Evolutionary conservation across 2,797 vertebrate genomes (phyloP), one percentile per base, ranked within the genome.

Genomic region (Crocodylus rhombifer): DNA sequence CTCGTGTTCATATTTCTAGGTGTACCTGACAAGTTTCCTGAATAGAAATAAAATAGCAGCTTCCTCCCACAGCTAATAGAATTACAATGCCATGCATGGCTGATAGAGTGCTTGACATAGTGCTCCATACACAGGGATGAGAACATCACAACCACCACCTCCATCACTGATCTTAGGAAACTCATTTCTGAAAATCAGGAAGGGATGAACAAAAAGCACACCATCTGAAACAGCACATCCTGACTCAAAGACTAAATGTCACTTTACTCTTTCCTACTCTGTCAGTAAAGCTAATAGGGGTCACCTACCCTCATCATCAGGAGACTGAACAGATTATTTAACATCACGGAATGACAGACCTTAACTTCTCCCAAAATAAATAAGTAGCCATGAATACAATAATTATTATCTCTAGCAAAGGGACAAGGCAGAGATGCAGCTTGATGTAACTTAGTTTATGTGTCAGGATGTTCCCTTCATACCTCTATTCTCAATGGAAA

Each of bases 351-450:
- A 67, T 55, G 67, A 28, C 56, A 91, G 65, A 93, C 82, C 91
- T 95, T 79, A 91, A 92, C 63, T 94, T 91, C 88, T 56, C 83
- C 23, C 51, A 60, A 90, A 90, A 80, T 28, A 65, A 82, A 92
- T 83, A 88, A 77, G 42, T 51, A 51, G 42, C 42, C 42, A 51
- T 69, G 93, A 71, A 81, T 83, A 25, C 86, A 91, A 84, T 56
- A 25, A 89, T 51, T 79, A 21, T 83, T 77, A 83, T 25, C 30
- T 58, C 75, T 77, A 86, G 30, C 79, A 93, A 95, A 5, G 51
- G 60, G 26, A 88, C 88, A 65, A 78, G 88, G 58, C 10, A 25
- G 78, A 9, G 57, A 62, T 6, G 33, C 61, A 63, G 26, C 42
- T 42, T 42, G n/a, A 6, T 6, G 0, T 51, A 83, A 90, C 75